phyloP scores from a whole-genome alignment of 2,888 invertebrate species.

The Venusia cambrica region DNA sequence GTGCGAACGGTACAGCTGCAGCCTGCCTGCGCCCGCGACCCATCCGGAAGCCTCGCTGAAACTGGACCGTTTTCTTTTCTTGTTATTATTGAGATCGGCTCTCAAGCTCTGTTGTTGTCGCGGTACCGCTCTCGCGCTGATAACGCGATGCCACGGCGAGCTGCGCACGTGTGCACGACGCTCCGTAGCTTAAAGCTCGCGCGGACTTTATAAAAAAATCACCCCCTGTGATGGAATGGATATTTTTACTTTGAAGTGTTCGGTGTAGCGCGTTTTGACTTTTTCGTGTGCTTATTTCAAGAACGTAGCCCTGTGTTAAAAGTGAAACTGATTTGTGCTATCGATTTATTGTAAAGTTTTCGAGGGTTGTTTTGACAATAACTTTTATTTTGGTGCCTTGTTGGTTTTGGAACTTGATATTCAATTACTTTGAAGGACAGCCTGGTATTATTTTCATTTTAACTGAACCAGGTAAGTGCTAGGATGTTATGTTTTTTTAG shows the following conservation, averaged over 20 bases:
- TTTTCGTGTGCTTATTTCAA: conserved; percentile 40
- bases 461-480: conserved; percentile 26
- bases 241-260: conserved; percentile 55
- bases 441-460: conserved; percentile 13
- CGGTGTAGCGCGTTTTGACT: conserved; percentile 45
- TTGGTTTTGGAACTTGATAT: conserved; percentile 30
- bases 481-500: too few species aligned
- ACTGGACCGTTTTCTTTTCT: conserved; percentile 82
- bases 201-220: conserved; percentile 45
- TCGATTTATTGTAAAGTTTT: conserved; percentile 39
- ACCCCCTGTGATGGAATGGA: conserved; percentile 65
- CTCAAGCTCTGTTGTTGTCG: conserved; percentile 80
- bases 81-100: conserved; percentile 80
- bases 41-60: conserved; percentile 81
- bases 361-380: conserved; percentile 44
- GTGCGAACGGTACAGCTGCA: conserved; percentile 58
- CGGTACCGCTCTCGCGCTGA: conserved; percentile 75
- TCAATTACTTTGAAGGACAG: conserved; percentile 24
- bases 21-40: conserved; percentile 65
- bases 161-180: conserved; percentile 67
- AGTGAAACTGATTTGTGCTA: conserved; percentile 63
- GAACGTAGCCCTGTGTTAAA: conserved; percentile 47
- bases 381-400: conserved; percentile 30
- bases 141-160: conserved; percentile 77
- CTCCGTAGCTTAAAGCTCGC: conserved; percentile 68